These are phyloP conservation scores for Sylvicola cinctus DNA, from an alignment of 2,888 invertebrate genomes.

Conservation along the genomic window DNA sequence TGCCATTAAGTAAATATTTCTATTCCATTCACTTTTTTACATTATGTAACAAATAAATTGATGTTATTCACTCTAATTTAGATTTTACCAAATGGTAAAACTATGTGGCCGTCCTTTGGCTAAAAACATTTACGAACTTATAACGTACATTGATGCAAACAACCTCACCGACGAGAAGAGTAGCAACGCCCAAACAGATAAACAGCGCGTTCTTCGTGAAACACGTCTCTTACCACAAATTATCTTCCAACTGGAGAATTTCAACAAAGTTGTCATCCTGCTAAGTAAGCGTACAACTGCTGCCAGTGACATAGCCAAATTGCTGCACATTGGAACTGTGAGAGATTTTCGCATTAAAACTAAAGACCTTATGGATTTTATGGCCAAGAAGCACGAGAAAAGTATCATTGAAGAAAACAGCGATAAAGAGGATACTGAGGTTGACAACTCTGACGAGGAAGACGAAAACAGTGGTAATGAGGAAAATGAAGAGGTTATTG, in stretches of 20 bases:
- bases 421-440: slow-evolving; percentile 10
- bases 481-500: slow-evolving; percentile 1
- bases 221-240: slow-evolving; percentile 38
- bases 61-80: slow-evolving; percentile 11
- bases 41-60: too few species aligned
- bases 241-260: slow-evolving; percentile 38
- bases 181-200: slow-evolving; percentile 22
- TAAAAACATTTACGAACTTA: slow-evolving; percentile 30
- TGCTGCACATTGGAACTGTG: slow-evolving; percentile 34
- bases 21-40: too few species aligned
- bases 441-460: background rate
- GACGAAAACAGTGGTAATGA: background rate
- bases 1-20: slow-evolving; percentile 16
- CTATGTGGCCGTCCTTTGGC: slow-evolving; percentile 33
- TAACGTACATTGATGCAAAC: slow-evolving; percentile 32
- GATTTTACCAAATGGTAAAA: slow-evolving; percentile 29
- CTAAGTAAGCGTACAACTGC: slow-evolving; percentile 35
- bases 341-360: slow-evolving; percentile 38
- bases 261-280: slow-evolving; percentile 33
- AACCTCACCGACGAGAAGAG: slow-evolving; percentile 15
- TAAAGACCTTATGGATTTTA: slow-evolving; percentile 28
- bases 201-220: slow-evolving; percentile 33
- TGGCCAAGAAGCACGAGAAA: slow-evolving; percentile 21
- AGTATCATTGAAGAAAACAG: too few species aligned
- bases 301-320: slow-evolving; percentile 29